A percentile compares a stretch with the other conserved stretches of the same genome.
These are phyloP conservation scores for Chrysodeixis includens DNA, from an alignment of 2,888 invertebrate genomes.

Conservation along the genomic window DNA sequence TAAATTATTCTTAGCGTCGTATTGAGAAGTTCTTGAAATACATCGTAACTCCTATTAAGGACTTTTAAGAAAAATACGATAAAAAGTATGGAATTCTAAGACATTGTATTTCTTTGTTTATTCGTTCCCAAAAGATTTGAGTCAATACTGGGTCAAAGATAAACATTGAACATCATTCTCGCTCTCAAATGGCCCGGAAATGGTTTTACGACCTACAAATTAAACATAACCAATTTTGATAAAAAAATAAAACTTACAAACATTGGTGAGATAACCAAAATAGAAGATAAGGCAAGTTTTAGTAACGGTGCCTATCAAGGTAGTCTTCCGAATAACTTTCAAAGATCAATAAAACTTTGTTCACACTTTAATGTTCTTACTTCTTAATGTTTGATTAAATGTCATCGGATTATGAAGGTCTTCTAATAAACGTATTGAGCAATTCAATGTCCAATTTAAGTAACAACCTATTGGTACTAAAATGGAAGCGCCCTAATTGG, in stretches of 20 bases:
- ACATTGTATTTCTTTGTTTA: too few species aligned
- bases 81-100: too few species aligned
- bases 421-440: background rate
- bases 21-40: too few species aligned
- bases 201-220: constrained; percentile 35
- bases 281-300: constrained; percentile 71
- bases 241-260: constrained; percentile 53
- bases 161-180: constrained; percentile 10
- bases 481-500: background rate
- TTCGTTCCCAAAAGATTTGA: background rate
- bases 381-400: constrained; percentile 11
- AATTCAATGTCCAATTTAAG: background rate
- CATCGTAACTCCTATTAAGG: too few species aligned
- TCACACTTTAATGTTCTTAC: constrained; percentile 58
- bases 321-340: constrained; percentile 68
- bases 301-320: constrained; percentile 65
- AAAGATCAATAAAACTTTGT: constrained; percentile 66
- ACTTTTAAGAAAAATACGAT: too few species aligned
- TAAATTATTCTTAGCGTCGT: too few species aligned
- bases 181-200: constrained; percentile 38
- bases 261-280: constrained; percentile 73
- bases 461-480: background rate
- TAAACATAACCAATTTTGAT: constrained; percentile 39
- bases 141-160: constrained; percentile 18
- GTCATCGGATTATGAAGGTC: background rate